Evolutionary conservation across 2,113 vertebrate species (phyloP).

Genomic region (Lichenostomus cassidix): DNA sequence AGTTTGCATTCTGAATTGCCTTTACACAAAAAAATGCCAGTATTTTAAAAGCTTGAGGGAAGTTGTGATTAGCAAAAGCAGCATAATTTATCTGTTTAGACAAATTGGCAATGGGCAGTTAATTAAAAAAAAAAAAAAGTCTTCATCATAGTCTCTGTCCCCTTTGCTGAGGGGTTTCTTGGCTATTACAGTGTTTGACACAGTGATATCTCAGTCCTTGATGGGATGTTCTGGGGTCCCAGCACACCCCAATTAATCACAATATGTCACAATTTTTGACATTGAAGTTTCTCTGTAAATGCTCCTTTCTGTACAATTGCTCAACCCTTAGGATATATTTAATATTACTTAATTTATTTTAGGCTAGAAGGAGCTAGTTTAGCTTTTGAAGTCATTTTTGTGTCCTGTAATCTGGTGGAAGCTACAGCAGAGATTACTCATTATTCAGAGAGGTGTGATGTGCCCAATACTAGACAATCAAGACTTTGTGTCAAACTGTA

Average conservation of each 20-base stretch:
- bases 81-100: background rate
- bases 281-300: background rate
- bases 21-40: background rate
- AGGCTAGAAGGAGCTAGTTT: background rate
- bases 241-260: background rate
- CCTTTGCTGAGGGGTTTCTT: background rate
- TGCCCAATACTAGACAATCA: too few relatives aligned
- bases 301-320: background rate
- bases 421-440: background rate
- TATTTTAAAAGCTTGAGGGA: background rate
- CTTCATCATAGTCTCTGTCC: background rate
- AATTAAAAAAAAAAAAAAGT: background rate
- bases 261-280: background rate
- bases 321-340: background rate
- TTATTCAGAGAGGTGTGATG: background rate
- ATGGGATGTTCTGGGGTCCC: too few relatives aligned
- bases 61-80: background rate
- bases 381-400: background rate
- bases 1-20: background rate
- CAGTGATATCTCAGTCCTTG: background rate
- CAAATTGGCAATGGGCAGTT: background rate
- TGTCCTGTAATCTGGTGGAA: background rate
- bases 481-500: background rate
- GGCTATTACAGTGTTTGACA: rapidly evolving
- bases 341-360: background rate